Conservation (phyloP, 2,113 vertebrate genomes). For the Sylvietta virens region DNA sequence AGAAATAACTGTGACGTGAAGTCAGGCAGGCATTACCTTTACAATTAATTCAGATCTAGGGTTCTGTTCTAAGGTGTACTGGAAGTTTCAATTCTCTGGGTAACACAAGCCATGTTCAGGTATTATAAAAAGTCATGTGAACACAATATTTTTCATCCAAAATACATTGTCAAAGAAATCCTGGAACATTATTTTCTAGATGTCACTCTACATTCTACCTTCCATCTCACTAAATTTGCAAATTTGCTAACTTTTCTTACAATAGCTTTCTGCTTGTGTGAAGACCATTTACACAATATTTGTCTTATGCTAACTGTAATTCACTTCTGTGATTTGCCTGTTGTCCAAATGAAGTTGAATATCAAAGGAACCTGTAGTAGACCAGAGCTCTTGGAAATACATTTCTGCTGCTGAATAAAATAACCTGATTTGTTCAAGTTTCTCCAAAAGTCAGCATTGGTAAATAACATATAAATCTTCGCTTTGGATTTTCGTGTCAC, state of each 20-base stretch:
- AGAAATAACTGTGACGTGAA: background rate
- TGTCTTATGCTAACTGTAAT: background rate
- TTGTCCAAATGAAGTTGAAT: background rate
- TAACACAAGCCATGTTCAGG: background rate
- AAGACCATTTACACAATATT: background rate
- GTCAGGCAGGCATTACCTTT: background rate
- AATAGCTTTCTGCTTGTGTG: background rate
- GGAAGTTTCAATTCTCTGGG: background rate
- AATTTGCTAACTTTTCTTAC: background rate
- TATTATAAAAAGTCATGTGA: background rate
- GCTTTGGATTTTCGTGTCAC: background rate
- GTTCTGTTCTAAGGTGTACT: background rate
- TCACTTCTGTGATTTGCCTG: background rate
- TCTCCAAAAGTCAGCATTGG: background rate
- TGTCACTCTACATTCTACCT: background rate
- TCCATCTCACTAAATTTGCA: background rate
- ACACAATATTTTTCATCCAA: background rate
- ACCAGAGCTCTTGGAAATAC: background rate
- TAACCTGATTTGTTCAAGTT: background rate
- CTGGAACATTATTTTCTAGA: background rate
- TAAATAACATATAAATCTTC: background rate
- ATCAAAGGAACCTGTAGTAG: background rate
- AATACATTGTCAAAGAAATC: background rate
- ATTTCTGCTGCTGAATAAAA: background rate
- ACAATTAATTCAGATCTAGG: background rate